Conservation (phyloP, 2,888 invertebrate species). For the Hirtodrosophila alboralis region DNA sequence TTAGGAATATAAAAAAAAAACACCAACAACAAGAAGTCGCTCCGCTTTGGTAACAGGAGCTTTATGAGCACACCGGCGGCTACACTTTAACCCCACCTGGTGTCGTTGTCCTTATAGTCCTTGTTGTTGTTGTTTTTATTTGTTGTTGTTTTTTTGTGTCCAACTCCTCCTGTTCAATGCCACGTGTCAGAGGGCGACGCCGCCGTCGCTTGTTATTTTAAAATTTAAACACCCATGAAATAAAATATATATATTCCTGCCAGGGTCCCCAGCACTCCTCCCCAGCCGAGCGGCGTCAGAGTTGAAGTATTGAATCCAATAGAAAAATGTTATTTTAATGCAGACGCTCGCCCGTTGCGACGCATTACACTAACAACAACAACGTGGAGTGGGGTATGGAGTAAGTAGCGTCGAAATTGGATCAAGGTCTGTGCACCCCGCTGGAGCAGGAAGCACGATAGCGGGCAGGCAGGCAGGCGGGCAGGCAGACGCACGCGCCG, state of each 20-base stretch:
- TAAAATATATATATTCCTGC: constrained; percentile 70
- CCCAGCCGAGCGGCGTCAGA: constrained; percentile 32
- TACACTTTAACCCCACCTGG: constrained; percentile 63
- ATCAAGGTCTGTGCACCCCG: constrained; percentile 63
- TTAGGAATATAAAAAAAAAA: no score
- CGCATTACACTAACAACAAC: constrained; percentile 24
- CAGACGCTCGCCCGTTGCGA: constrained; percentile 63
- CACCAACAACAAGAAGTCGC: constrained; percentile 49
- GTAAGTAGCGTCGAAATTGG: constrained; percentile 62
- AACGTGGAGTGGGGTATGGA: constrained; percentile 4
- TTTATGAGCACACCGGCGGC: constrained; percentile 53
- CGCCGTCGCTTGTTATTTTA: constrained; percentile 75
- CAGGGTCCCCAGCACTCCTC: constrained; percentile 4
- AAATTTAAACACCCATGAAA: constrained; percentile 81
- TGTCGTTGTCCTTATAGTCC: constrained; percentile 16
- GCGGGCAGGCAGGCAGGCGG: no score
- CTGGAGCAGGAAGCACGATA: constrained; percentile 28
- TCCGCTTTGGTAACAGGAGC: constrained; percentile 46
- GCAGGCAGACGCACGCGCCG: constrained; percentile 44
- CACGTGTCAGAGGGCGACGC: constrained; percentile 69
- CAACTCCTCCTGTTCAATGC: constrained; percentile 29
- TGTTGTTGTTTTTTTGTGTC: no score
- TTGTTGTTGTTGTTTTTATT: constrained; percentile 9
- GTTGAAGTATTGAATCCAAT: constrained; percentile 73
- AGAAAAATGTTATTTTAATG: constrained; percentile 76